Evolutionary conservation across 2,113 vertebrate genomes (phyloP).

Genomic region (Eublepharis macularius): DNA sequence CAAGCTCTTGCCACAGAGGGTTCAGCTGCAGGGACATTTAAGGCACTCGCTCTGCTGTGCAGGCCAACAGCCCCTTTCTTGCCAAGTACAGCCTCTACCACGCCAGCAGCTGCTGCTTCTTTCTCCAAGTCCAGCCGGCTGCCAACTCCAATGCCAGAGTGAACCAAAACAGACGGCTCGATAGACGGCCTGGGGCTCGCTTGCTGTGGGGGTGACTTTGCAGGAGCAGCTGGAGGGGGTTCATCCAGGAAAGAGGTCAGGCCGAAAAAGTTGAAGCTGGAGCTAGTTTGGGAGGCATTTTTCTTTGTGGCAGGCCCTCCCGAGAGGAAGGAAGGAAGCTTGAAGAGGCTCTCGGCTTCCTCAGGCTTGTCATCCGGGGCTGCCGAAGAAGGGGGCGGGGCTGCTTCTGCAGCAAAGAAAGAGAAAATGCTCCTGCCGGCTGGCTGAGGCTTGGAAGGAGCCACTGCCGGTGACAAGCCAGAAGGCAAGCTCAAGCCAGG

Average conservation of each 20-base stretch:
- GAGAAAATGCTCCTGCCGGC: constrained; percentile 80
- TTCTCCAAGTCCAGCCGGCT: constrained; percentile 12
- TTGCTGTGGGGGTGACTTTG: constrained; percentile 36
- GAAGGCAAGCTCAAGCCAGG: constrained; percentile 80
- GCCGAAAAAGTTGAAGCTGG: constrained; percentile 80
- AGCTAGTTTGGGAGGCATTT: constrained; percentile 74
- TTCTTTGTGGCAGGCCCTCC: constrained; percentile 66
- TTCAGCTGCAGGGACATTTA: neutral
- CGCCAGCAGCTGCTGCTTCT: constrained; percentile 22
- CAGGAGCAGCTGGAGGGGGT: constrained; percentile 64
- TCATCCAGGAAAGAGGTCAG: constrained; percentile 84
- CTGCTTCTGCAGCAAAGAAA: constrained; percentile 76
- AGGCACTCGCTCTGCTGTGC: neutral
- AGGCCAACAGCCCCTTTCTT: constrained; percentile 18
- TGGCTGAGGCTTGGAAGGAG: constrained; percentile 52
- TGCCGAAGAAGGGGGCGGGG: constrained; percentile 49
- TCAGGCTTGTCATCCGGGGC: constrained; percentile 58
- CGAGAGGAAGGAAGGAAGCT: constrained; percentile 83
- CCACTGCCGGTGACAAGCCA: constrained; percentile 62
- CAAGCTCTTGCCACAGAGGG: neutral
- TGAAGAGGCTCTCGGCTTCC: constrained; percentile 80
- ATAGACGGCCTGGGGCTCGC: constrained; percentile 27
- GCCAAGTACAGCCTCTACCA: constrained; percentile 50
- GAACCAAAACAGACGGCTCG: constrained; percentile 38
- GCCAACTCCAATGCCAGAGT: constrained; percentile 4